These are phyloP conservation scores for Apodemus sylvaticus DNA, from an alignment of 2,113 vertebrate species.

Conservation along the genomic window DNA sequence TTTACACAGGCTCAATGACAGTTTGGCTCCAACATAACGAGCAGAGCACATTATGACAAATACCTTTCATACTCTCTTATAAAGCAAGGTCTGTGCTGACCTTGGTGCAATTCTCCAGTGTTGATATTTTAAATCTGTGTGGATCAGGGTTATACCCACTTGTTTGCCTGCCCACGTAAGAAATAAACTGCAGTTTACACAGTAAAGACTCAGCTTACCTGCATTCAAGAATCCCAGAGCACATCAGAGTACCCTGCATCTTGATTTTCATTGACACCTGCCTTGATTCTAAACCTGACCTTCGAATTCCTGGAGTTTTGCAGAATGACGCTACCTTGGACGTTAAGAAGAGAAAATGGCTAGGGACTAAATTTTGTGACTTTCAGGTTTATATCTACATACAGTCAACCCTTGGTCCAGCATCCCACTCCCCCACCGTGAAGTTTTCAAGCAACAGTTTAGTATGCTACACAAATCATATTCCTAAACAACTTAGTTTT, in stretches of 20 bases:
- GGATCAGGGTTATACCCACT: rapidly evolving
- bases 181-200: no score
- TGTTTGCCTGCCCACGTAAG: not conserved
- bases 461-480: slow-evolving; percentile 70
- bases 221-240: rapidly evolving
- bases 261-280: rapidly evolving
- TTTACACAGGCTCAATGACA: no score
- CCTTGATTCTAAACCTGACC: not conserved
- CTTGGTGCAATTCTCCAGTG: rapidly evolving
- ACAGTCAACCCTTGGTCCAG: slow-evolving; percentile 48
- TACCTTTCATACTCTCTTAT: rapidly evolving
- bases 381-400: slow-evolving; percentile 72
- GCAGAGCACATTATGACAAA: rapidly evolving
- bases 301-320: not conserved
- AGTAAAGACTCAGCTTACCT: rapidly evolving
- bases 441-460: slow-evolving; percentile 64
- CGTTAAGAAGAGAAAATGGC: slow-evolving; percentile 26
- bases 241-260: not conserved
- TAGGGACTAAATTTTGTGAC: slow-evolving; percentile 50
- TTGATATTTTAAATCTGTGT: not conserved
- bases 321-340: slow-evolving; percentile 27
- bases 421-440: slow-evolving; percentile 41
- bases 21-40: rapidly evolving
- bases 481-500: slow-evolving; percentile 75
- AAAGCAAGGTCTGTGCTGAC: not conserved